Evolutionary conservation across 2,797 vertebrate species (phyloP).

Genomic region (Sphaeramia orbicularis): DNA sequence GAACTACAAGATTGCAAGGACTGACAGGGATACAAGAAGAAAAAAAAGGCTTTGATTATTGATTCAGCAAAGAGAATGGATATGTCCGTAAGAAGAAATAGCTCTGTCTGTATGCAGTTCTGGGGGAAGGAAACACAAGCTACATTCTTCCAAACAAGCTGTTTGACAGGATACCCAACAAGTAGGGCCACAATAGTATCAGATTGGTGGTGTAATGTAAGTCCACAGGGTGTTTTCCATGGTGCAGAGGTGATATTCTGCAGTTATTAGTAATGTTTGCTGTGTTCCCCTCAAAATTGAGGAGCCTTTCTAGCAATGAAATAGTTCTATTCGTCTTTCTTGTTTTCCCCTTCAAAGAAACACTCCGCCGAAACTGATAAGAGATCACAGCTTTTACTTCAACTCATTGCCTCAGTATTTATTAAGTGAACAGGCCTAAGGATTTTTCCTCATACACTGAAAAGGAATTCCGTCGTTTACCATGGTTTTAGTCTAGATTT

Average conservation of each 20-base stretch:
- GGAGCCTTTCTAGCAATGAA: constrained; percentile 24
- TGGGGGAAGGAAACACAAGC: constrained; percentile 43
- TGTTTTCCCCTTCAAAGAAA: constrained; percentile 21
- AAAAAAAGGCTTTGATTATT: constrained; percentile 79
- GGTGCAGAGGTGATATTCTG: constrained; percentile 38
- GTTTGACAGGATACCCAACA: constrained; percentile 66
- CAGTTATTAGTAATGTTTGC: constrained; percentile 16
- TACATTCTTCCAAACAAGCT: constrained; percentile 66
- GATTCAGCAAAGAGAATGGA: constrained; percentile 75
- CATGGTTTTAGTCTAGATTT: background rate
- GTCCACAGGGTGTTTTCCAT: constrained; percentile 24
- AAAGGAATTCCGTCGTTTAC: background rate
- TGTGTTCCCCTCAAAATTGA: constrained; percentile 14
- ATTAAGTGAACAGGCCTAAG: background rate
- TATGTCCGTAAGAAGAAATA: constrained; percentile 41
- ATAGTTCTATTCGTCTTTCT: constrained; percentile 18
- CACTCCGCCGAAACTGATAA: constrained; percentile 37
- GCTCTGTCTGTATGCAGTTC: constrained; percentile 39
- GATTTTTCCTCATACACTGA: background rate
- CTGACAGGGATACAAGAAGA: constrained; percentile 69
- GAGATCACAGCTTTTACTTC: background rate
- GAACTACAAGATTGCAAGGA: constrained; percentile 59
- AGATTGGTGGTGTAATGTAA: constrained; percentile 31
- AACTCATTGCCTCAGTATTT: constrained; percentile 15
- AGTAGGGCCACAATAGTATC: constrained; percentile 33